Conservation (phyloP, 37 sponge, comb jelly and placozoan genomes). For the Chondrosia reniformis region DNA sequence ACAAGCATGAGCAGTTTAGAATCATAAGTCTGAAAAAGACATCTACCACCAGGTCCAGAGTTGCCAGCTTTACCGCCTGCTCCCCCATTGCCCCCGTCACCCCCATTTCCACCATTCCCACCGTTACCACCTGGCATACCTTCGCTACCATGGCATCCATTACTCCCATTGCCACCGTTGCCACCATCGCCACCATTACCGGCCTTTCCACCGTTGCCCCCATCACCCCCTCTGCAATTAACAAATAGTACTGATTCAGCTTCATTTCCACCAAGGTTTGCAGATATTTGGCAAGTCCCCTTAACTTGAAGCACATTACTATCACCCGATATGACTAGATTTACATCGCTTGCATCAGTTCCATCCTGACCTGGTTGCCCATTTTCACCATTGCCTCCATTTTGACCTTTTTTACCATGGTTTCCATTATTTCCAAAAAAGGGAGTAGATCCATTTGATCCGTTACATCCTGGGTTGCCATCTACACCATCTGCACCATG, state of each 20-base stretch:
- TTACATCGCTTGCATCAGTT: conserved; percentile 64
- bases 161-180: conserved; percentile 40
- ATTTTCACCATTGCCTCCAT: conserved; percentile 19
- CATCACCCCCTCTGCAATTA: conserved; percentile 60
- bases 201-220: conserved; percentile 22
- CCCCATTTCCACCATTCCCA: conserved; percentile 9
- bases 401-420: conserved; percentile 17
- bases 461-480: conserved; percentile 11
- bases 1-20: conserved; percentile 14
- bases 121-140: background rate
- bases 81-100: conserved; percentile 27
- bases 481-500: conserved; percentile 4
- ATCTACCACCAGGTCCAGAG: conserved; percentile 22
- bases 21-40: conserved; percentile 17
- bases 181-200: conserved; percentile 32
- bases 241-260: conserved; percentile 61
- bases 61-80: conserved; percentile 21
- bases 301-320: conserved; percentile 40
- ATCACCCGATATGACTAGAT: conserved; percentile 48
- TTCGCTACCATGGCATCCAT: conserved; percentile 29
- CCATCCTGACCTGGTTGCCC: conserved; percentile 55
- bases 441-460: conserved; percentile 24
- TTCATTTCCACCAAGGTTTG: conserved; percentile 57
- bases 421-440: background rate
- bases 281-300: conserved; percentile 34